A percentile compares a stretch with the other conserved stretches of the same genome.
phyloP scores from a whole-genome alignment of 2,113 vertebrate species.

The Manacus vitellinus region DNA sequence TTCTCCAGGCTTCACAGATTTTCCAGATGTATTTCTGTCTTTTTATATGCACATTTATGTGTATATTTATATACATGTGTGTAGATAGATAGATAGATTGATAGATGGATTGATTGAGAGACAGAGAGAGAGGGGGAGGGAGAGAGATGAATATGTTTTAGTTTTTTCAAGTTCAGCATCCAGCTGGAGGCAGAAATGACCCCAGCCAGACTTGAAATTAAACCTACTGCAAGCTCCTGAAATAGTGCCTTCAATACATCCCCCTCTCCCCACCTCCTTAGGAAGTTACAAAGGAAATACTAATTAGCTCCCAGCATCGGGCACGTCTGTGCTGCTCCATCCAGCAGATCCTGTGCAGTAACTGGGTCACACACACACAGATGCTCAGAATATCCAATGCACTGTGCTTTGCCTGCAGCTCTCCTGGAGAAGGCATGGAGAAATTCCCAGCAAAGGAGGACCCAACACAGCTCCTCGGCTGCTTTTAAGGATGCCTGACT shows the following conservation, averaged over 20 bases:
- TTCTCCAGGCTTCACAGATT: not conserved
- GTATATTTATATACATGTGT: not conserved
- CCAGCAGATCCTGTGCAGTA: slow-evolving; percentile 10
- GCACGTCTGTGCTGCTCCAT: not conserved
- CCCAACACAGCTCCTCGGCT: not conserved
- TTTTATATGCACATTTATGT: not conserved
- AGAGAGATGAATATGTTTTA: not conserved
- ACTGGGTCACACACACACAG: slow-evolving; percentile 28
- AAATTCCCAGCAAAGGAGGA: not conserved
- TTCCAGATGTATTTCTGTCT: not conserved
- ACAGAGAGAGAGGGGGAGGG: not conserved
- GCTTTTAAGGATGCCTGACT: not conserved
- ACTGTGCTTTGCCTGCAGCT: not conserved
- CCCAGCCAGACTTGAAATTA: not conserved
- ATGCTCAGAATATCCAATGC: slow-evolving; percentile 15
- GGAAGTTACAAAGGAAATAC: not conserved
- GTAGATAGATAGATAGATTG: not conserved
- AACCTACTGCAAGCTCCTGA: not conserved
- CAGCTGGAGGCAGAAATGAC: not conserved
- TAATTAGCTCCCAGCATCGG: slow-evolving; percentile 31
- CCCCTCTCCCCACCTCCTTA: not conserved
- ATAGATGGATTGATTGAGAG: not conserved
- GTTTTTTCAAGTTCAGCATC: not conserved
- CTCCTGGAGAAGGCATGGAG: not conserved
- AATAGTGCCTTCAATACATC: not conserved